Percentiles rank a stretch among this genome's conserved stretches.
These are phyloP conservation scores for Cerastis rubricosa DNA, from an alignment of 2,888 invertebrate genomes.

Conservation along the genomic window DNA sequence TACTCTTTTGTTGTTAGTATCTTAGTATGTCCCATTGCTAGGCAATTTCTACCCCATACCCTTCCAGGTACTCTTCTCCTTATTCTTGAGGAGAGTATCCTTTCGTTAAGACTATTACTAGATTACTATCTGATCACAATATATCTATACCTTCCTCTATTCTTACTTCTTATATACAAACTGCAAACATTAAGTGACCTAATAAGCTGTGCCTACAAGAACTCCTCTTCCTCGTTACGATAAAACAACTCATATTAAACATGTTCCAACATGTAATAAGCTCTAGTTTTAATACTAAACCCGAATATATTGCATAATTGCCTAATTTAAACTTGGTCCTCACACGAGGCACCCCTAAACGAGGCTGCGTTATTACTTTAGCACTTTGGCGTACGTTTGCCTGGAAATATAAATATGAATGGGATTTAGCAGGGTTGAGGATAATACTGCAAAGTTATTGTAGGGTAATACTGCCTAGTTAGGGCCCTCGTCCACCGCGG, in stretches of 20 bases:
- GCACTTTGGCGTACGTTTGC: conserved; percentile 52
- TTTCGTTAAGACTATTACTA: no score
- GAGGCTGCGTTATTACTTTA: conserved; percentile 49
- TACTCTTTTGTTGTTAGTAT: no score
- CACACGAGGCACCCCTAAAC: conserved; percentile 52
- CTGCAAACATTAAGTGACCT: neutral
- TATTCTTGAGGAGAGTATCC: no score
- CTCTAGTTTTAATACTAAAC: conserved; percentile 22
- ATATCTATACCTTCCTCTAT: neutral
- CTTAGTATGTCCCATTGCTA: no score
- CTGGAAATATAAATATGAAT: conserved; percentile 65
- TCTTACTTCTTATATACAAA: neutral
- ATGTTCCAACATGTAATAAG: neutral
- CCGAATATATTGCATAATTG: conserved; percentile 34
- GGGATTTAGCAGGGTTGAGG: conserved; percentile 34
- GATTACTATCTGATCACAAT: neutral
- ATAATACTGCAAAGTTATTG: conserved; percentile 23
- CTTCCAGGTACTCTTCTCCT: no score
- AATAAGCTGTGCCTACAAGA: neutral
- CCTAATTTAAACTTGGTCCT: conserved; percentile 46
- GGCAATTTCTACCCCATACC: no score
- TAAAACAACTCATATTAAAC: conserved; percentile 7
- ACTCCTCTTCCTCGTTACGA: neutral
- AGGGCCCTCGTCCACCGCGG: neutral
- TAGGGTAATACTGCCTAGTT: conserved; percentile 27